Base-by-base conservation (phyloP, 2,888 invertebrate genomes). In the Phasia obesa region DNA sequence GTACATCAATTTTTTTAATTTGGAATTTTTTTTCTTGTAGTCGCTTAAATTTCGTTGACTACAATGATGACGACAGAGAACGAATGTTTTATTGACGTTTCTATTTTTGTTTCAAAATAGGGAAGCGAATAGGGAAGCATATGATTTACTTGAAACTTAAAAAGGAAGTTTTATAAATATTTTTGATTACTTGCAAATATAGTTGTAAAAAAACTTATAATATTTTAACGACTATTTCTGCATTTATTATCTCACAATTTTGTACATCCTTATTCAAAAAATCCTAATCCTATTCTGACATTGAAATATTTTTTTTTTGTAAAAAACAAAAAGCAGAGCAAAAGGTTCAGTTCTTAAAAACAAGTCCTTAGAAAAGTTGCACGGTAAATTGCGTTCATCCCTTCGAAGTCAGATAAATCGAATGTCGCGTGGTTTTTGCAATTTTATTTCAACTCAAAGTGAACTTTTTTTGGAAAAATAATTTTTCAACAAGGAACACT, bases 241-340 rank as follows among this genome's bases (percentile, higher is more conserved):
- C 2, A 4, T 49, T 21, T 55, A 35, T n/a, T 47, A 42, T 19
- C 38, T n/a, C 4, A 55, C 25, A 42, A 35, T 53, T 62, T 17
- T 55, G 21, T 55, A n/a, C 25, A 21, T 47, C 25, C 4, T 47
- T 47, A 13, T 59, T 38, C 15, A 57, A 42, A 64, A 67, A 42
- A 70, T 75, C 75, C 70, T 70, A 81, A 75, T 75, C 69, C 42
- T 47, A 57, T 17, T 35, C 9, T 81, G 81, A 65, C 81, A 70
- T 70, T 81, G 75, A 81, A 81, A 65, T 81, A 81, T 70, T 65
- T 75, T 27, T 70, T 70, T 65, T 75, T 27, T 70, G 31, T 64
- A 2, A 17, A 57, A 70, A 59, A 38, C 21, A 62, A 60, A 62
- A 60, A 60, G 15, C 15, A 64, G n/a, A 42, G 64, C 17, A 47